phyloP scores from a whole-genome alignment of 2,888 invertebrate species.

The Macropis europaea region DNA sequence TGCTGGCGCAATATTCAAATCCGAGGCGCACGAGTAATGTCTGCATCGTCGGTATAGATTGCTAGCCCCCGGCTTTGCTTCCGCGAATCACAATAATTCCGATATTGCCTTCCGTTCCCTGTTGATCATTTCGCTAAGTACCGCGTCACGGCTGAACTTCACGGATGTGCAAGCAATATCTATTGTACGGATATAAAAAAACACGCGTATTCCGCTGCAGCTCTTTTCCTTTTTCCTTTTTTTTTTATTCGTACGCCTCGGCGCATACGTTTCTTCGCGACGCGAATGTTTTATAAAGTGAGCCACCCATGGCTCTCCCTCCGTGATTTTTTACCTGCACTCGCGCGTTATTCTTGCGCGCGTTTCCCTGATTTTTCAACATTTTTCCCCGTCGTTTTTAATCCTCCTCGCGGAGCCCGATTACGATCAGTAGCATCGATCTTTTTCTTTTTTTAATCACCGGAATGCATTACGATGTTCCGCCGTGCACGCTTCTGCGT shows the following conservation, averaged over 20 bases:
- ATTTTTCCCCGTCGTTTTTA: constrained; percentile 3
- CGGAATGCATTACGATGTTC: constrained; percentile 18
- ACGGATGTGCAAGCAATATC: constrained; percentile 52
- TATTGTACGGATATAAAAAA: constrained; percentile 46
- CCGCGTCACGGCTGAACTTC: constrained; percentile 61
- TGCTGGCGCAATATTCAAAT: constrained; percentile 78
- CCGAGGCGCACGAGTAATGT: constrained; percentile 74
- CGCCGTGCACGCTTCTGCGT: not conserved
- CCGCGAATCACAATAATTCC: constrained; percentile 78
- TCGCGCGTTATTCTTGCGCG: constrained; percentile 27
- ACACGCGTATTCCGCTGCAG: constrained; percentile 32
- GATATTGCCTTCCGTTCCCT: constrained; percentile 77
- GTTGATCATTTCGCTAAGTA: constrained; percentile 78
- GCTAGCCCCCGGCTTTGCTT: constrained; percentile 74
- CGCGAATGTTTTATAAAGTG: constrained; percentile 44
- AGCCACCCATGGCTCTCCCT: constrained; percentile 14
- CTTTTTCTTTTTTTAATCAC: not conserved
- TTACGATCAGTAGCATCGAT: too few relatives aligned
- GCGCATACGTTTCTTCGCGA: constrained; percentile 39
- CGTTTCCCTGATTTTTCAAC: constrained; percentile 3
- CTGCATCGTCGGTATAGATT: constrained; percentile 77
- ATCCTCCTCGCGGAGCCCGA: not conserved
- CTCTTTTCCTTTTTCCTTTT: constrained; percentile 11
- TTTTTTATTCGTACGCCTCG: constrained; percentile 19
- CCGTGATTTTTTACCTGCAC: constrained; percentile 29